These are phyloP conservation scores for Branchellion lobata DNA, from an alignment of 2,888 invertebrate species.

Conservation along the genomic window DNA sequence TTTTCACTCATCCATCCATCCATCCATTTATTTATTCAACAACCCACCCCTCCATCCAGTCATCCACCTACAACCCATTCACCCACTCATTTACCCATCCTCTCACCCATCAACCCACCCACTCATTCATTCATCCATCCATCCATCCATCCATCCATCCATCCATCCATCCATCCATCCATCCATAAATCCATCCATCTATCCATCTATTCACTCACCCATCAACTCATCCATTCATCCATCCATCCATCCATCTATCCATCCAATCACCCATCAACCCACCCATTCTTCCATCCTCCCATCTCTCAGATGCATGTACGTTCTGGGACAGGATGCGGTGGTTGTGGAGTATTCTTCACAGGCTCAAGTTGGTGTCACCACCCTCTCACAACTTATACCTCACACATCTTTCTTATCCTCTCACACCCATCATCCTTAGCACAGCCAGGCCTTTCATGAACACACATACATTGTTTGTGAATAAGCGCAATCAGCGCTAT, in stretches of 20 bases:
- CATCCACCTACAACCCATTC: background rate
- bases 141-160: too few species aligned
- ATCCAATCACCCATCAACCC: too few species aligned
- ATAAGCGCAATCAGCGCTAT: too few species aligned
- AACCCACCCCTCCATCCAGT: background rate
- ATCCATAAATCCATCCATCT: background rate
- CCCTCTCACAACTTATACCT: too few species aligned
- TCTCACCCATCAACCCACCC: background rate
- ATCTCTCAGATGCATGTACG: conserved; percentile 17
- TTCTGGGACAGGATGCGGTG: conserved; percentile 18
- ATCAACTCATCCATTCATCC: background rate
- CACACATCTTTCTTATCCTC: too few species aligned
- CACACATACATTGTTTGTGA: too few species aligned
- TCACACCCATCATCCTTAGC: too few species aligned
- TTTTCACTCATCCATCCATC: too few species aligned
- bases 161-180: background rate
- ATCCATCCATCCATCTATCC: background rate
- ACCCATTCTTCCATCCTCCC: background rate
- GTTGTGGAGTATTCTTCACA: too few species aligned
- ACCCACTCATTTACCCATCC: background rate
- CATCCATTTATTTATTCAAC: background rate
- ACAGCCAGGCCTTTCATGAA: too few species aligned
- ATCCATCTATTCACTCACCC: background rate
- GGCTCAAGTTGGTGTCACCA: too few species aligned
- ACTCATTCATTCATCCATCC: too few species aligned